A percentile compares a stretch with the other conserved stretches of the same genome.
Conservation (phyloP, 2,113 vertebrate genomes). For the Macroglossus sobrinus region DNA sequence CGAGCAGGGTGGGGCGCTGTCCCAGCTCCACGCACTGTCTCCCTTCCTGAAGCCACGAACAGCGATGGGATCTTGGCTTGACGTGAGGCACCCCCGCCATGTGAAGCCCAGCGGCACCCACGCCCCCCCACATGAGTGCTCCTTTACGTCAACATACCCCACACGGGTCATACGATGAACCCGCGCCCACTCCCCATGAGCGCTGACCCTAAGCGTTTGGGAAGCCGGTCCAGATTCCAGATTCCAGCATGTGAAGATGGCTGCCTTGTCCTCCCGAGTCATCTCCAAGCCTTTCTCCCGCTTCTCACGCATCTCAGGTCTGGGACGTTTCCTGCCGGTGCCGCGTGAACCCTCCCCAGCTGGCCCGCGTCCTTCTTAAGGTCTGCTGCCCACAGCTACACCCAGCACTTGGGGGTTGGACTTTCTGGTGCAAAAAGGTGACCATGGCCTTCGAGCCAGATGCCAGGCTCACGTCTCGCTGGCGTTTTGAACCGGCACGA, state of each 20-base stretch:
- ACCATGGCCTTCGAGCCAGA: rapidly evolving
- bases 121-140: neutral
- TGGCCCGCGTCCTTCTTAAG: too few species aligned
- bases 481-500: rapidly evolving
- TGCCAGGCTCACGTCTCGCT: rapidly evolving
- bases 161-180: rapidly evolving
- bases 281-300: neutral
- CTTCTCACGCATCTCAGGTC: rapidly evolving
- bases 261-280: neutral
- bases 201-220: neutral
- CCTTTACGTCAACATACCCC: neutral
- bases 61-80: neutral
- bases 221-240: rapidly evolving
- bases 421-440: neutral
- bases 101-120: rapidly evolving
- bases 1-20: neutral
- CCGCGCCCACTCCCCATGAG: neutral
- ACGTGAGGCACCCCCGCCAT: too few species aligned
- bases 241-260: neutral
- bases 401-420: neutral
- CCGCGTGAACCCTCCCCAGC: neutral
- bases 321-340: too few species aligned
- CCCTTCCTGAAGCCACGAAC: neutral
- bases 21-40: rapidly evolving
- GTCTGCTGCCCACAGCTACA: neutral